These are phyloP conservation scores for Saccopteryx leptura DNA, from an alignment of 2,113 vertebrate genomes.

Conservation along the genomic window DNA sequence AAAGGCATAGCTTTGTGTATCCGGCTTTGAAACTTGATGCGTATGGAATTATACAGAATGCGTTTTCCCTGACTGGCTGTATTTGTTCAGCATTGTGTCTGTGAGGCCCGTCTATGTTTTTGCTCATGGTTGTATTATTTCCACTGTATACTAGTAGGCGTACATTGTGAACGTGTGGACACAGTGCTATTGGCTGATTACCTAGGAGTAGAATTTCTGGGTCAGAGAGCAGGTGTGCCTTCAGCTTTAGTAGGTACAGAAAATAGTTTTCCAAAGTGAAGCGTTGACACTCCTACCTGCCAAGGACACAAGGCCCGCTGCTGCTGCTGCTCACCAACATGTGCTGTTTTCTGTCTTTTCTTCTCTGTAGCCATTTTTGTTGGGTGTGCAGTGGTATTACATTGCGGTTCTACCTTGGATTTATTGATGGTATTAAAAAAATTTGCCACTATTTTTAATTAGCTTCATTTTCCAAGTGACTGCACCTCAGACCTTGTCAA, in stretches of 20 bases:
- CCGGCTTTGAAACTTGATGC: neutral
- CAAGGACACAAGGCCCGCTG: neutral
- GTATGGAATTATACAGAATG: neutral
- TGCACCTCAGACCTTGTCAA: neutral
- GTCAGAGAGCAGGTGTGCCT: neutral
- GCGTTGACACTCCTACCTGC: neutral
- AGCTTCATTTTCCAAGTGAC: slow-evolving; percentile 7
- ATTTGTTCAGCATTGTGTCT: neutral
- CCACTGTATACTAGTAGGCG: neutral
- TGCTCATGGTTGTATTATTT: neutral
- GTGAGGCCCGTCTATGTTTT: neutral
- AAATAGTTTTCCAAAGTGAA: neutral
- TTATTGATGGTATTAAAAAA: slow-evolving; percentile 32
- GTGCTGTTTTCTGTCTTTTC: neutral
- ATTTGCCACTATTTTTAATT: slow-evolving; percentile 37
- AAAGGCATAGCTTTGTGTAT: neutral
- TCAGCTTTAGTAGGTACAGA: neutral
- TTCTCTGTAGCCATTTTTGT: neutral
- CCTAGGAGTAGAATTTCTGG: neutral
- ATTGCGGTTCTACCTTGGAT: slow-evolving; percentile 16
- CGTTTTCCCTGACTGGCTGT: neutral
- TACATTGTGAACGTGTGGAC: neutral
- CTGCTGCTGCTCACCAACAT: neutral
- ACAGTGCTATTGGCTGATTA: neutral
- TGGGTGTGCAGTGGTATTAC: neutral